phyloP scores from a whole-genome alignment of 2,113 vertebrate species.

The Burhinus bistriatus region DNA sequence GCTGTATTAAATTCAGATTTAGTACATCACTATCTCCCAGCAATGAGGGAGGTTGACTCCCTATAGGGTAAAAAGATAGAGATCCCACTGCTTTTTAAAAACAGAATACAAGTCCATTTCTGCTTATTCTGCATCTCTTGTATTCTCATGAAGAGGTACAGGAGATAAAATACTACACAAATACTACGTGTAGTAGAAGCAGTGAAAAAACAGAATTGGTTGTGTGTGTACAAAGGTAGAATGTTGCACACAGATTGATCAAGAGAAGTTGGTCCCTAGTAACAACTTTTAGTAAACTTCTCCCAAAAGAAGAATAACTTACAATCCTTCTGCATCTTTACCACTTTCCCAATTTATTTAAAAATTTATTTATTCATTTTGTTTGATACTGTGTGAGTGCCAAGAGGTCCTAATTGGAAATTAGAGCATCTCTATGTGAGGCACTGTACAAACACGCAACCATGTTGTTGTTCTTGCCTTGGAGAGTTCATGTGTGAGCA shows the following conservation, averaged over 20 bases:
- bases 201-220: neutral
- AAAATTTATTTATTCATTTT: neutral
- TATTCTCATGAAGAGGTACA: neutral
- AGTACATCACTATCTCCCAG: neutral
- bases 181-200: neutral
- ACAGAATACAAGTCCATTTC: neutral
- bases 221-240: neutral
- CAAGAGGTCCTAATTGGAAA: neutral
- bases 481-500: neutral
- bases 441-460: neutral
- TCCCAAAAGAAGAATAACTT: neutral
- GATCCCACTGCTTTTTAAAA: neutral
- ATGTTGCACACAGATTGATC: neutral
- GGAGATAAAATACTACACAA: neutral
- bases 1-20: conserved; percentile 46
- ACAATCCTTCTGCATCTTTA: neutral
- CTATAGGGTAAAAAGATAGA: neutral
- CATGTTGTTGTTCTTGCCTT: neutral
- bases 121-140: neutral
- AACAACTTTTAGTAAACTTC: neutral
- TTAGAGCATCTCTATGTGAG: neutral
- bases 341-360: neutral
- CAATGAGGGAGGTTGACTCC: neutral
- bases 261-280: neutral
- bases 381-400: neutral